A percentile compares a stretch with the other conserved stretches of the same genome.
phyloP scores from a whole-genome alignment of 1,140 invertebrate species.

The Tetragonula clypearis region DNA sequence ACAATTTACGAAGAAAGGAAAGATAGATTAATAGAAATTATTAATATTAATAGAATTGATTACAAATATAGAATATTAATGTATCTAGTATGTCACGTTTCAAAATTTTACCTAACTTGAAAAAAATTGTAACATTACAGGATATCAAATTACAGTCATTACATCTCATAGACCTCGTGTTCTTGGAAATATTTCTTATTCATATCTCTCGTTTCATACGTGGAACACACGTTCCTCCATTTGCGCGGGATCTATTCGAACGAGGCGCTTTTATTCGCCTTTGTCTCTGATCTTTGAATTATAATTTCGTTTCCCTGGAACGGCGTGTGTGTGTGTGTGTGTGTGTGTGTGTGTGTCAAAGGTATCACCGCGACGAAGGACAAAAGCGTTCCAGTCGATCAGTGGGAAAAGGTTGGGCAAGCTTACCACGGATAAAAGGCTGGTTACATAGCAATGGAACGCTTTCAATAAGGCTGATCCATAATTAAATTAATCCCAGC shows the following conservation, averaged over 20 bases:
- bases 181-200: neutral
- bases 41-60: no score
- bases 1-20: no score
- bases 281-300: constrained; percentile 8
- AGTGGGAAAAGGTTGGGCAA: neutral
- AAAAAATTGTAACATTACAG: no score
- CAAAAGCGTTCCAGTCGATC: neutral
- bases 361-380: constrained; percentile 1
- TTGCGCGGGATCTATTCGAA: neutral
- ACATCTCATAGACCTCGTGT: neutral
- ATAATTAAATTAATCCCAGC: constrained; percentile 58
- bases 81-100: no score
- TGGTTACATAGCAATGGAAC: constrained; percentile 16
- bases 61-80: no score
- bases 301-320: constrained; percentile 10
- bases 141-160: no score
- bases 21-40: no score
- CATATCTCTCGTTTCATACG: neutral
- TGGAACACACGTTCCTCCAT: neutral
- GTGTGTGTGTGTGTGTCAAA: neutral
- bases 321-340: no score
- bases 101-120: no score
- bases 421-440: neutral
- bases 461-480: constrained; percentile 43
- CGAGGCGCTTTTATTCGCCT: neutral